A percentile compares a stretch with the other conserved stretches of the same genome.
phyloP scores from a whole-genome alignment of 1,140 invertebrate genomes.

The Zaprionus ornatus region DNA sequence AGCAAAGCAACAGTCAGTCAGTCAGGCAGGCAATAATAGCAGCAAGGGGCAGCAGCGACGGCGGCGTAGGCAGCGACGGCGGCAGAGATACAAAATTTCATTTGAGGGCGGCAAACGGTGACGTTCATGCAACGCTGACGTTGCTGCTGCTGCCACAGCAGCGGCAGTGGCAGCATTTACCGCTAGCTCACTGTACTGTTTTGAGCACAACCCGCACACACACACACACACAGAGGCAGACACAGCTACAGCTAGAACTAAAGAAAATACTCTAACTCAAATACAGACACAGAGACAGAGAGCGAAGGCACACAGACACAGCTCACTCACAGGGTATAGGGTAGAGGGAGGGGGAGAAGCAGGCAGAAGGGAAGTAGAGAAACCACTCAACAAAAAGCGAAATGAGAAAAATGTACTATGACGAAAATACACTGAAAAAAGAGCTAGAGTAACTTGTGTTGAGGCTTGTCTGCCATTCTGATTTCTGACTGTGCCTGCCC shows the following conservation, averaged over 20 bases:
- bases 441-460: background rate
- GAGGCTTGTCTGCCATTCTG: too few relatives aligned
- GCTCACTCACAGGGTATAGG: slow-evolving; percentile 27
- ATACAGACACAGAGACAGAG: slow-evolving; percentile 20
- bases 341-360: slow-evolving; percentile 38
- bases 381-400: slow-evolving; percentile 80
- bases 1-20: slow-evolving; percentile 47
- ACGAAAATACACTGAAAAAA: slow-evolving; percentile 62
- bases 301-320: background rate
- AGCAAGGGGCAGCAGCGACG: slow-evolving; percentile 23
- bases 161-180: slow-evolving; percentile 60
- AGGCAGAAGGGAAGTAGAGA: slow-evolving; percentile 26
- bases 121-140: background rate
- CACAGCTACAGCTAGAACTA: slow-evolving; percentile 21
- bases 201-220: slow-evolving; percentile 36
- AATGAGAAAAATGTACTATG: slow-evolving; percentile 78
- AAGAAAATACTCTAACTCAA: slow-evolving; percentile 24
- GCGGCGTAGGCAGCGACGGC: slow-evolving; percentile 32
- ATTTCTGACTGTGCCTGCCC: slow-evolving; percentile 23
- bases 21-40: slow-evolving; percentile 17
- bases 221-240: slow-evolving; percentile 1
- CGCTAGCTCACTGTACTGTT: slow-evolving; percentile 64
- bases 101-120: slow-evolving; percentile 33
- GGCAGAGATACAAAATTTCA: slow-evolving; percentile 76
- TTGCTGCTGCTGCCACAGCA: background rate